phyloP scores from a whole-genome alignment of 1,140 invertebrate species.

The Medauroidea extradentata region DNA sequence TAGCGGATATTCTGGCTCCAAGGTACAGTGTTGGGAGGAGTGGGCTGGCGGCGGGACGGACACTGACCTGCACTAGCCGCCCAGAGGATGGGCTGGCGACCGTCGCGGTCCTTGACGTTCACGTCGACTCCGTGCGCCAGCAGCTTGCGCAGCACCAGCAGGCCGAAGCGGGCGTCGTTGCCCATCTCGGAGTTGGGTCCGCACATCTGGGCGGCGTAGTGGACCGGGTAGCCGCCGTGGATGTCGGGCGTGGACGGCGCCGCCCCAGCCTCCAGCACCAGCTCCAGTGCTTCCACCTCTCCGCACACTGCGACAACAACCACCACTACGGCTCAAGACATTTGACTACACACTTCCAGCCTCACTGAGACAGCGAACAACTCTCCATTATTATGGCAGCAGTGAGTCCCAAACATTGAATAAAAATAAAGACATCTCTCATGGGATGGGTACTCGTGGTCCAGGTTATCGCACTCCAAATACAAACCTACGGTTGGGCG shows the following conservation, averaged over 20 bases:
- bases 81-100: slow-evolving; percentile 91
- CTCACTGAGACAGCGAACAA: no score
- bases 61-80: slow-evolving; percentile 83
- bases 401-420: no score
- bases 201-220: slow-evolving; percentile 97
- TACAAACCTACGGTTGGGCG: no score
- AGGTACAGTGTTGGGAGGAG: no score
- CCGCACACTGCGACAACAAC: slow-evolving; percentile 68
- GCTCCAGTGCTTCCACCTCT: slow-evolving; percentile 78
- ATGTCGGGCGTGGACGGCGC: slow-evolving; percentile 82
- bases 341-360: no score
- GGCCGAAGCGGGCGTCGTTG: slow-evolving; percentile 49
- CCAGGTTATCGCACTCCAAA: no score
- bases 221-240: slow-evolving; percentile 90
- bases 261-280: slow-evolving; percentile 78
- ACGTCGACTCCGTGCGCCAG: slow-evolving; percentile 74
- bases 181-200: slow-evolving; percentile 69
- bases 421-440: no score
- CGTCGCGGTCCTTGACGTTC: slow-evolving; percentile 84
- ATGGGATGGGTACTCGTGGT: no score
- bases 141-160: slow-evolving; percentile 80
- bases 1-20: no score
- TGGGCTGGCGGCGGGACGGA: background rate
- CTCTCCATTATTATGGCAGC: no score
- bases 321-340: no score